Conservation (phyloP, 2,797 vertebrate species). For the Hafferia zeledoni region DNA sequence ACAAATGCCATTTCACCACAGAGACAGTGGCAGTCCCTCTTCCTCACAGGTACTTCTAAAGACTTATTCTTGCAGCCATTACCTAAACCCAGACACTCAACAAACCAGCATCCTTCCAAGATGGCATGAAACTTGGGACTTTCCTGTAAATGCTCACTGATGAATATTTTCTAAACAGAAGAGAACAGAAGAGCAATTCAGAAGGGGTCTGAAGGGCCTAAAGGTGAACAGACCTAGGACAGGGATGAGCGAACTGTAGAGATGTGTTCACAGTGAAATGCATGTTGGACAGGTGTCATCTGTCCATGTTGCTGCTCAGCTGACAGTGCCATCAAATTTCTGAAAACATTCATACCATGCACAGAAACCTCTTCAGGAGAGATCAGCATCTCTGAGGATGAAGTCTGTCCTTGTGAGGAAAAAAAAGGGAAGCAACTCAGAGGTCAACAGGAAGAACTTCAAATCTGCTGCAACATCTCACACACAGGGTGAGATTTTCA, state of each 20-base stretch:
- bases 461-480: not conserved
- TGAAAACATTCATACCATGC: not conserved
- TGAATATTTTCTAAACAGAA: not conserved
- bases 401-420: not conserved
- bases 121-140: rapidly evolving
- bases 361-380: not conserved
- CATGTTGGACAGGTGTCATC: not conserved
- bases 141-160: not conserved
- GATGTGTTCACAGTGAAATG: not conserved
- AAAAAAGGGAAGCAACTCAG: not conserved
- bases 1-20: not conserved
- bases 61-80: not conserved
- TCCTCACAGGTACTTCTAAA: not conserved
- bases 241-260: not conserved
- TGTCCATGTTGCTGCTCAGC: not conserved
- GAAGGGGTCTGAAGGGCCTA: not conserved
- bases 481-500: not conserved
- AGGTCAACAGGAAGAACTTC: not conserved
- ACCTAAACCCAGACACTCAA: not conserved
- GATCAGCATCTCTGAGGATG: not conserved
- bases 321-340: not conserved
- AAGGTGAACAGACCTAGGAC: not conserved
- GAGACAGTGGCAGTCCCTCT: not conserved
- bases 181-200: not conserved
- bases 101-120: not conserved